Conservation (phyloP, 2,797 vertebrate species). For the Nannoperca obscura region DNA sequence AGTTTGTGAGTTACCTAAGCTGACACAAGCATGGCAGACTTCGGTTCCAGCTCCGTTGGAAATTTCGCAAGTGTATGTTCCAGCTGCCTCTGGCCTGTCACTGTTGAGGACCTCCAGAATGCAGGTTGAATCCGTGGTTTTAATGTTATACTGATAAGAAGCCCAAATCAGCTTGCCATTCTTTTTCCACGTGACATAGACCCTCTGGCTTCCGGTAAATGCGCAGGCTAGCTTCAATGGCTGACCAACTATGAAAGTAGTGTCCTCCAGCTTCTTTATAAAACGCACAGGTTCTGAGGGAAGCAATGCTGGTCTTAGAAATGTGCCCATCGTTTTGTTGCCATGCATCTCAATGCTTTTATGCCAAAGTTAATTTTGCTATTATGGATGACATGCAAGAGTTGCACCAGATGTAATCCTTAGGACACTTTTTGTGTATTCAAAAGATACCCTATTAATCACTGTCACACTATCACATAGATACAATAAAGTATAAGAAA, state of each 20-base stretch:
- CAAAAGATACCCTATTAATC: constrained; percentile 86
- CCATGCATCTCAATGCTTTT: constrained; percentile 36
- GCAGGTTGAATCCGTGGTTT: constrained; percentile 75
- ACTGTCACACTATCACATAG: constrained; percentile 38
- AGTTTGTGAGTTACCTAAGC: constrained; percentile 65
- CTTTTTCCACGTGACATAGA: constrained; percentile 91
- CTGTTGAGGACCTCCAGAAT: constrained; percentile 89
- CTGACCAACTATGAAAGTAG: constrained; percentile 88
- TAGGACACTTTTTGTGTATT: constrained; percentile 34
- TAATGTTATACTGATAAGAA: constrained; percentile 77
- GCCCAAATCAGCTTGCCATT: constrained; percentile 91
- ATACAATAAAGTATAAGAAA: constrained; percentile 31
- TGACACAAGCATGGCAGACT: constrained; percentile 86
- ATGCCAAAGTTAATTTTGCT: constrained; percentile 1
- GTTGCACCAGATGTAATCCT: constrained; percentile 80
- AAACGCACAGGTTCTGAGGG: constrained; percentile 84
- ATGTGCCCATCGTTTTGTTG: constrained; percentile 14
- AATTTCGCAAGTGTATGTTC: constrained; percentile 90
- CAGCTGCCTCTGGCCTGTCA: constrained; percentile 86
- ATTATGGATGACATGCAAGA: constrained; percentile 48
- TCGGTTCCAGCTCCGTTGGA: constrained; percentile 90
- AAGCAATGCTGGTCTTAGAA: constrained; percentile 53
- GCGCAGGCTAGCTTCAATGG: constrained; percentile 90
- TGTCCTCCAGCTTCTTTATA: constrained; percentile 88
- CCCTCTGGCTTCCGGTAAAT: constrained; percentile 88